Conservation (phyloP, 2,888 invertebrate genomes). For the Molorchus minor region DNA sequence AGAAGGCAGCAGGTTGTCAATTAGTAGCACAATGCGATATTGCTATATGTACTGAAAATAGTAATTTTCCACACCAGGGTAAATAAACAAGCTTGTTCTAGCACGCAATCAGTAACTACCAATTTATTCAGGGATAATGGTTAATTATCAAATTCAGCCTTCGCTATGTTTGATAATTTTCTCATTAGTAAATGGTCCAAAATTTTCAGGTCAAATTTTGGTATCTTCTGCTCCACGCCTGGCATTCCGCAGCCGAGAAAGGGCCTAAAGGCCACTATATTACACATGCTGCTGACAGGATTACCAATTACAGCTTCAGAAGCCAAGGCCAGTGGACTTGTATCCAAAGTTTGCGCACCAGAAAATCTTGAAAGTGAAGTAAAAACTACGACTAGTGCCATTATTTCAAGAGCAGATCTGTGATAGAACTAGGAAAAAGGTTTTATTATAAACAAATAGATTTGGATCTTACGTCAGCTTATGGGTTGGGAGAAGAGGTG, state of each 20-base stretch:
- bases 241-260: constrained; percentile 87
- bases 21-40: constrained; percentile 94
- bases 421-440: constrained; percentile 85
- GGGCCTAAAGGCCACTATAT: constrained; percentile 81
- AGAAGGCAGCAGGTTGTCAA: constrained; percentile 94
- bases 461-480: constrained; percentile 76
- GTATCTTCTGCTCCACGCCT: constrained; percentile 96
- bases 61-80: constrained; percentile 96
- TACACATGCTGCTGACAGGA: constrained; percentile 95
- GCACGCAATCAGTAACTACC: neutral
- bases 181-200: no score
- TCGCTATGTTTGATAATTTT: no score
- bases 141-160: no score
- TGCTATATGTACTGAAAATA: constrained; percentile 81
- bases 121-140: no score
- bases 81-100: constrained; percentile 45
- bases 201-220: constrained; percentile 82
- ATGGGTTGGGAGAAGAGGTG: constrained; percentile 75
- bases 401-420: constrained; percentile 80
- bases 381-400: constrained; percentile 73
- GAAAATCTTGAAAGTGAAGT: constrained; percentile 71
- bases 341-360: constrained; percentile 73
- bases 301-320: constrained; percentile 81
- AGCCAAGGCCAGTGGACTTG: constrained; percentile 81
- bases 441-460: constrained; percentile 89